Percentiles rank a stretch among this genome's conserved stretches.
Conservation (phyloP, 2,113 vertebrate species). For the Galbula dea region DNA sequence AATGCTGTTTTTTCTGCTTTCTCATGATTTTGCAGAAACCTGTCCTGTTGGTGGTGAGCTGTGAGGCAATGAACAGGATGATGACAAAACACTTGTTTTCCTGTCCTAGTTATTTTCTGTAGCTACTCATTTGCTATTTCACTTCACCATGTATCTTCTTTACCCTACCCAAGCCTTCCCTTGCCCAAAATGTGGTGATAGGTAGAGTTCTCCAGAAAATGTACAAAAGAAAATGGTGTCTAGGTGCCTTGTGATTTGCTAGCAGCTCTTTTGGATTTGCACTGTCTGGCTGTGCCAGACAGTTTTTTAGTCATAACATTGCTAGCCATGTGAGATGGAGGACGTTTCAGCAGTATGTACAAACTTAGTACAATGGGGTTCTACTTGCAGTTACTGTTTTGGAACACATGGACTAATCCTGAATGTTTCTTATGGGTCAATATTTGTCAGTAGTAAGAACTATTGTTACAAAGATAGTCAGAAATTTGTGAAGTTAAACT, state of each 20-base stretch:
- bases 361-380: neutral
- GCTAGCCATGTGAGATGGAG: neutral
- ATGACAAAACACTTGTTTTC: neutral
- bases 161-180: neutral
- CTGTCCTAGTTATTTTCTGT: neutral
- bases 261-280: neutral
- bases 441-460: neutral
- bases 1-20: neutral
- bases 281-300: neutral
- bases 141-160: neutral
- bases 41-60: neutral
- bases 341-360: neutral
- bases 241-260: neutral
- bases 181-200: neutral
- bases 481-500: neutral
- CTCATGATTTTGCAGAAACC: neutral
- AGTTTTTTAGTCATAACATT: neutral
- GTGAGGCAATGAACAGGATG: neutral
- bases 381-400: neutral
- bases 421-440: neutral
- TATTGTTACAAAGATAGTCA: neutral
- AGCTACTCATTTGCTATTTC: neutral
- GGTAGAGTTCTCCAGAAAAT: neutral
- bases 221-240: neutral
- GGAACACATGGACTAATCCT: neutral